phyloP scores from a whole-genome alignment of 2,888 invertebrate genomes.

The Diaphora mendica region DNA sequence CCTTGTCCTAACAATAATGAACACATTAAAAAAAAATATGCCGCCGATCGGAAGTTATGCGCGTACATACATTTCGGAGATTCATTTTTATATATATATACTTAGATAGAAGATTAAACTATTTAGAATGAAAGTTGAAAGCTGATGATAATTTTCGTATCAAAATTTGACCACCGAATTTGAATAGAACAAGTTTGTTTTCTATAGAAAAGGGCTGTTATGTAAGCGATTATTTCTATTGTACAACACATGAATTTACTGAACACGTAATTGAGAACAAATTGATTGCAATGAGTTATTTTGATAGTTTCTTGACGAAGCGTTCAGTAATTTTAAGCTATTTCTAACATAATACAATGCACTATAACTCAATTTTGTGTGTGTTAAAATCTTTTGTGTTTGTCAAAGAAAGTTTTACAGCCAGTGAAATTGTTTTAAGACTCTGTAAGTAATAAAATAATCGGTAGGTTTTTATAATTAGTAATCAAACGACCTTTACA shows the following conservation, averaged over 20 bases:
- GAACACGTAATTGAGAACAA: slow-evolving; percentile 44
- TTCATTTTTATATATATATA: no score
- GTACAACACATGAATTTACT: slow-evolving; percentile 37
- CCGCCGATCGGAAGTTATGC: no score
- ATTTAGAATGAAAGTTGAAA: slow-evolving; percentile 26
- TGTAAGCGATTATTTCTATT: slow-evolving; percentile 39
- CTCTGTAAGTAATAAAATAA: slow-evolving; percentile 39
- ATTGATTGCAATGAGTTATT: slow-evolving; percentile 39
- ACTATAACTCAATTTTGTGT: slow-evolving; percentile 5
- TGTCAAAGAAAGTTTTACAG: slow-evolving; percentile 32
- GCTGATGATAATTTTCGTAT: slow-evolving; percentile 28
- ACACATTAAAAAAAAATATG: no score
- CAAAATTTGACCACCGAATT: slow-evolving; percentile 11
- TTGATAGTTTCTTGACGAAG: slow-evolving; percentile 14
- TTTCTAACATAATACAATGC: neutral
- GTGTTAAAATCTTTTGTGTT: neutral
- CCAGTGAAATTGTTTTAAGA: no score
- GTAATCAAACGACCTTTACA: slow-evolving; percentile 54
- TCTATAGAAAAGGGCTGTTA: slow-evolving; percentile 41
- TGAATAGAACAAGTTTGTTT: slow-evolving; percentile 32
- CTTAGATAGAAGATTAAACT: neutral
- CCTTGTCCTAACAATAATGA: no score
- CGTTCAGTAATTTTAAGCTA: neutral
- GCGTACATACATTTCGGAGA: no score
- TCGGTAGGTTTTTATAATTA: slow-evolving; percentile 52